Percentiles rank a stretch among this genome's conserved stretches.
Conservation (phyloP, 2,888 invertebrate genomes). For the Acanthopleura granulata region DNA sequence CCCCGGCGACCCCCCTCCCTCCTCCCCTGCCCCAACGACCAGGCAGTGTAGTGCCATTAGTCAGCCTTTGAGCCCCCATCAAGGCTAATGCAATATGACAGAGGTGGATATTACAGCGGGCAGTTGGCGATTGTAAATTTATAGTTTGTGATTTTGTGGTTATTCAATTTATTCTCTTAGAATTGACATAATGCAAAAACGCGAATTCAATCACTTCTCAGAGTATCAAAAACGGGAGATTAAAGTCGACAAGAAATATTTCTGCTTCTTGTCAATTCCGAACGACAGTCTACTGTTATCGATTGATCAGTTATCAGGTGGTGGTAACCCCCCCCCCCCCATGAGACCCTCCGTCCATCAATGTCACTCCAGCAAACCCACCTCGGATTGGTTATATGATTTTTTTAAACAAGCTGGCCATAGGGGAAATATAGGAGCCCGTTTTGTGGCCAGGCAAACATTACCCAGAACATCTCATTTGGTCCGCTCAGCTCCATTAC, state of each 20-base stretch:
- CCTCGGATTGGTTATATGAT: too few relatives aligned
- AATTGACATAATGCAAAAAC: conserved; percentile 10
- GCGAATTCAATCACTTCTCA: not conserved
- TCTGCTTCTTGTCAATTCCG: not conserved
- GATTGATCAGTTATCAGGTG: too few relatives aligned
- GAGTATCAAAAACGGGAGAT: not conserved
- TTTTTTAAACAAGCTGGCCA: too few relatives aligned
- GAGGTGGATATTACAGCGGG: conserved; percentile 11
- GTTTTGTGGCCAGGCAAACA: too few relatives aligned
- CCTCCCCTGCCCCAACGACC: too few relatives aligned
- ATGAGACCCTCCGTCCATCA: too few relatives aligned
- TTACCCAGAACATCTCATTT: too few relatives aligned
- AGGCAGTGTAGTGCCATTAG: not conserved
- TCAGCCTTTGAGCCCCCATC: not conserved
- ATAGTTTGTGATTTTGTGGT: conserved; percentile 12
- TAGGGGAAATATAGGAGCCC: too few relatives aligned
- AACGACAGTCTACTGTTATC: not conserved
- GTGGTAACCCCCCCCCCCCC: too few relatives aligned
- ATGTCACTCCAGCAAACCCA: too few relatives aligned
- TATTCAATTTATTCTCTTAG: conserved; percentile 11
- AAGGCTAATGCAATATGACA: conserved; percentile 16
- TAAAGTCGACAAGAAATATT: not conserved
- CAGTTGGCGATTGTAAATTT: conserved; percentile 15
- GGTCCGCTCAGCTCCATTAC: too few relatives aligned
- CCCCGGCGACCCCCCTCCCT: too few relatives aligned